Conservation (phyloP, 2,888 invertebrate species). For the Parnassius apollo region DNA sequence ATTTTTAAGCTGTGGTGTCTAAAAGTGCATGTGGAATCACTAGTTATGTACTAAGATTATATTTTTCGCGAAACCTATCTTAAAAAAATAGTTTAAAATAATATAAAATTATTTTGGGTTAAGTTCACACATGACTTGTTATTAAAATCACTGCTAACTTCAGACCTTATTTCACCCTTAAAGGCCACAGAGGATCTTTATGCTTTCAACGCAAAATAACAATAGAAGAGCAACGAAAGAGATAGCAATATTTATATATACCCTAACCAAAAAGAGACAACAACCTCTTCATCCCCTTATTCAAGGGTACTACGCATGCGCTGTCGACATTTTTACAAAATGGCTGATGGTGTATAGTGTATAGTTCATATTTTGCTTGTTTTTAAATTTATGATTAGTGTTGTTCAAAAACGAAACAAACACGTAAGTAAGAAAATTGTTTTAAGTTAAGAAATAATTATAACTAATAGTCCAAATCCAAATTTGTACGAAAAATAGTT, state of each 20-base stretch:
- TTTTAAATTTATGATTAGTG: conserved; percentile 27
- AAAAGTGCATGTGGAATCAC: too few species aligned
- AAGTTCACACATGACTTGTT: not conserved
- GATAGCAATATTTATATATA: conserved; percentile 32
- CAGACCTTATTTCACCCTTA: conserved; percentile 43
- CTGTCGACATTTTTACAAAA: conserved; percentile 60
- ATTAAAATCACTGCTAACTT: conserved; percentile 49
- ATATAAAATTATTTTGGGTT: too few species aligned
- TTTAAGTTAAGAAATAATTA: too few species aligned
- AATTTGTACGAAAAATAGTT: too few species aligned
- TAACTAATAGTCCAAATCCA: too few species aligned
- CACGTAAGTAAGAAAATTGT: conserved; percentile 1
- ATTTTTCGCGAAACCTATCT: too few species aligned
- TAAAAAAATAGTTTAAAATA: too few species aligned
- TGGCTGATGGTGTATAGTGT: conserved; percentile 67
- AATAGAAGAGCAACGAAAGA: conserved; percentile 46
- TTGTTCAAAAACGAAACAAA: conserved; percentile 1
- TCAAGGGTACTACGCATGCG: conserved; percentile 63
- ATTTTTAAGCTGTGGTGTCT: too few species aligned
- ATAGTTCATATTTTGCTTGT: conserved; percentile 46
- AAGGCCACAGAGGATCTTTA: conserved; percentile 54
- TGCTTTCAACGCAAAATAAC: conserved; percentile 57
- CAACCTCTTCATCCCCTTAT: conserved; percentile 52
- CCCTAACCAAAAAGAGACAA: conserved; percentile 42
- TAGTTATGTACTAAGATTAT: too few species aligned